Evolutionary conservation across 1,140 invertebrate genomes (phyloP).

Genomic region (Achroia grisella): DNA sequence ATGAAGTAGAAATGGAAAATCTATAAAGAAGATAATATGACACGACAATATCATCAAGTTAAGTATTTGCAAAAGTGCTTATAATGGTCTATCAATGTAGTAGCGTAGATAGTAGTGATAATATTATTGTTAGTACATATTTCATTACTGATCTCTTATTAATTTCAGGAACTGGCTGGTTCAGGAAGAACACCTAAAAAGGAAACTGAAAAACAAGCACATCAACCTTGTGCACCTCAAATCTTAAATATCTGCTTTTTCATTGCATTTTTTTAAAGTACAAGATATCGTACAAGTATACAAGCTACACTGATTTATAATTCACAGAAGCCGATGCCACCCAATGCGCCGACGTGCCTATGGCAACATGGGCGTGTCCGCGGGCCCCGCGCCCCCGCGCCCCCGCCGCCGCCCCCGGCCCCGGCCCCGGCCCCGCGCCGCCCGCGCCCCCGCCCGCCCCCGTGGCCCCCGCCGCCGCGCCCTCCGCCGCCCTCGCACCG

Average conservation of each 20-base stretch:
- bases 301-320: too few relatives aligned
- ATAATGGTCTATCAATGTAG: too few relatives aligned
- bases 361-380: too few relatives aligned
- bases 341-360: slow-evolving; percentile 14
- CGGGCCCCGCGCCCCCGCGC: too few relatives aligned
- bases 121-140: neutral
- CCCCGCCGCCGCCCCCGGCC: neutral
- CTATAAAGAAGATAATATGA: neutral
- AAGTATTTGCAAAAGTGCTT: neutral
- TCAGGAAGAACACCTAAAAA: slow-evolving; percentile 60
- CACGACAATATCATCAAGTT: neutral
- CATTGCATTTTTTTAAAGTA: neutral
- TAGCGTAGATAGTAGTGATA: too few relatives aligned
- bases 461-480: slow-evolving; percentile 8
- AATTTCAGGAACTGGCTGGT: slow-evolving; percentile 48
- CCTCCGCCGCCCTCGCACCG: slow-evolving; percentile 11
- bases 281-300: neutral
- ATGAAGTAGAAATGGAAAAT: neutral
- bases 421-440: slow-evolving; percentile 7
- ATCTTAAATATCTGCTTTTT: slow-evolving; percentile 35
- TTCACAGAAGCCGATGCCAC: slow-evolving; percentile 22
- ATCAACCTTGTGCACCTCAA: slow-evolving; percentile 38
- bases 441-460: slow-evolving; percentile 6
- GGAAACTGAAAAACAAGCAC: slow-evolving; percentile 58
- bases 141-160: neutral